phyloP scores from a whole-genome alignment of 2,888 invertebrate genomes.

The Stomorhina lunata region DNA sequence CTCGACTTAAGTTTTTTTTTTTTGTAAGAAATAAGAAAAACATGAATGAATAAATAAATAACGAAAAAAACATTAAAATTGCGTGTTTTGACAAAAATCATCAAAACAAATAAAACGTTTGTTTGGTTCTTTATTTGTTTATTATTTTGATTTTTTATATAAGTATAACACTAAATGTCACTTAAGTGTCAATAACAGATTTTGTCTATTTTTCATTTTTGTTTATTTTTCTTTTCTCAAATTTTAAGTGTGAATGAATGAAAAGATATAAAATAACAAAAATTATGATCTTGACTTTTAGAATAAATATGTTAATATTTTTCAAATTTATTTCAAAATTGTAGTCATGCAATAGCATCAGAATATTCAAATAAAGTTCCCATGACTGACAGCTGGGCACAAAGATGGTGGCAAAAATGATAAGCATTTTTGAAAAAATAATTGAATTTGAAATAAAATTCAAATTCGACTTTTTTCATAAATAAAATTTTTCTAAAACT shows the following conservation, averaged over 20 bases:
- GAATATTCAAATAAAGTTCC: too few species aligned
- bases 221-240: neutral
- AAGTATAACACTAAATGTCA: too few species aligned
- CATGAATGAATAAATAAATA: slow-evolving; percentile 8
- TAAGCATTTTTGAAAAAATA: too few species aligned
- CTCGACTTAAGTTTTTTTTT: neutral
- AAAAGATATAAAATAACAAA: neutral
- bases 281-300: slow-evolving; percentile 45
- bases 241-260: neutral
- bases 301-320: neutral
- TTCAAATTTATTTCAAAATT: too few species aligned
- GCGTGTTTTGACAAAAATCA: slow-evolving; percentile 22
- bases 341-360: too few species aligned
- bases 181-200: slow-evolving; percentile 13
- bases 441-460: too few species aligned
- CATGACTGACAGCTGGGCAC: too few species aligned
- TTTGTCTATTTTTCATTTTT: neutral
- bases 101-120: slow-evolving; percentile 32
- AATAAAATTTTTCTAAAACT: too few species aligned
- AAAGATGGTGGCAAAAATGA: too few species aligned
- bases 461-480: too few species aligned
- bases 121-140: neutral
- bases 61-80: slow-evolving; percentile 18
- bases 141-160: neutral
- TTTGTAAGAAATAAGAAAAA: neutral